Conservation (phyloP, 2,113 vertebrate genomes). For the Sardina pilchardus region DNA sequence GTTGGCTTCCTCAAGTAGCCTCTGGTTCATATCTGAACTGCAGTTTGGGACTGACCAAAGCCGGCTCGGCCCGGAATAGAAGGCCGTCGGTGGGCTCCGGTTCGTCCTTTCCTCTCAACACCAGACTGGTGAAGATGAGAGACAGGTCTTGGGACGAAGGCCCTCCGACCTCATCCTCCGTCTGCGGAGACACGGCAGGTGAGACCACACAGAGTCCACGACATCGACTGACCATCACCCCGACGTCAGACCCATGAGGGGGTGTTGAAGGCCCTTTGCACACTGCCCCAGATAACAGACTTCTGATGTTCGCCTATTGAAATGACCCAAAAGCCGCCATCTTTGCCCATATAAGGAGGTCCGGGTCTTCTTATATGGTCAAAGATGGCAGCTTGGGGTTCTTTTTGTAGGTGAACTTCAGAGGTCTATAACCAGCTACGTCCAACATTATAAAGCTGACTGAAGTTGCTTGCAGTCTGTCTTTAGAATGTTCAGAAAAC, state of each 20-base stretch:
- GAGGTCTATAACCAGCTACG: background rate
- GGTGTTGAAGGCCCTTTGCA: too few relatives aligned
- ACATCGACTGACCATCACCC: background rate
- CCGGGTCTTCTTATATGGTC: too few relatives aligned
- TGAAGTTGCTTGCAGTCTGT: background rate
- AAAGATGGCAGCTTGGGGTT: too few relatives aligned
- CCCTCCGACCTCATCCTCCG: conserved; percentile 87
- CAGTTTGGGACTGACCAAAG: conserved; percentile 83
- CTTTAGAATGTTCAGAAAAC: too few relatives aligned
- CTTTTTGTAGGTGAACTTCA: too few relatives aligned
- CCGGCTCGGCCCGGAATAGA: conserved; percentile 88
- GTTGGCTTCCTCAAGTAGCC: too few relatives aligned
- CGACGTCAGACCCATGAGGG: too few relatives aligned
- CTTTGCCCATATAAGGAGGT: too few relatives aligned
- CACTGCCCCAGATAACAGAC: too few relatives aligned
- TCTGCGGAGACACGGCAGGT: conserved; percentile 82
- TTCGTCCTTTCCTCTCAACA: conserved; percentile 74
- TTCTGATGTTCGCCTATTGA: too few relatives aligned
- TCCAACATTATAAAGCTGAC: background rate
- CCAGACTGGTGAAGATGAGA: conserved; percentile 80
- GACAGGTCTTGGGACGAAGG: conserved; percentile 82
- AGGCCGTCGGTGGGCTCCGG: conserved; percentile 79
- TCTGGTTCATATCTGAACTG: background rate
- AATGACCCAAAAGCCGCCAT: too few relatives aligned
- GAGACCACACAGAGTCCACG: conserved; percentile 44